Conservation (phyloP, 2,113 vertebrate species). For the Ciconia stormi region DNA sequence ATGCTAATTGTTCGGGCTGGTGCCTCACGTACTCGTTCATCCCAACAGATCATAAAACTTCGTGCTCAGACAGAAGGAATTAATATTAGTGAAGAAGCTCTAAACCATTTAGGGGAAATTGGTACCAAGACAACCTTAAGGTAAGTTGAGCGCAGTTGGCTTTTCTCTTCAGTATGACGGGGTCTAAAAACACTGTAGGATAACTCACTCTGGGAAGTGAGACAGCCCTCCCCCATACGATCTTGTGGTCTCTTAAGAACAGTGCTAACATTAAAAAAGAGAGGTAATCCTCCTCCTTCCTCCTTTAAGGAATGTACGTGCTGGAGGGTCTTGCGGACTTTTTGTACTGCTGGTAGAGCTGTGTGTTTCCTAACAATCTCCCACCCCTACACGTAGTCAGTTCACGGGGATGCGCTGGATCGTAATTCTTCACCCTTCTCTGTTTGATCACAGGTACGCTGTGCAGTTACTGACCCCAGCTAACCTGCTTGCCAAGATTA, state of each 20-base stretch:
- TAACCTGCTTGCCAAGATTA: constrained; percentile 90
- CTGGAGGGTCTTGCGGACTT: neutral
- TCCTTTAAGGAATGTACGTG: neutral
- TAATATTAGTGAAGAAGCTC: constrained; percentile 90
- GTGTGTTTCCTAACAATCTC: neutral
- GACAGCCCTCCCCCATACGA: neutral
- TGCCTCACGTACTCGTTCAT: neutral
- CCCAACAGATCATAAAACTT: constrained; percentile 93
- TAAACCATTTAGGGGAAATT: constrained; percentile 92
- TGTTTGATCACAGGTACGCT: constrained; percentile 81
- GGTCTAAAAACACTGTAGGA: neutral
- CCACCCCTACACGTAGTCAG: neutral
- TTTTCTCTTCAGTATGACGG: neutral
- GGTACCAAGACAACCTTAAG: constrained; percentile 96
- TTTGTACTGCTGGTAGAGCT: neutral
- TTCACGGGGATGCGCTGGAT: neutral
- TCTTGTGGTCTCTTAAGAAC: neutral
- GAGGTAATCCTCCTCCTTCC: neutral
- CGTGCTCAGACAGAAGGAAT: constrained; percentile 95
- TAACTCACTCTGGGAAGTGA: neutral
- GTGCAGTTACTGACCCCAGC: constrained; percentile 95
- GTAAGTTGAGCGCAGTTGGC: constrained; percentile 61
- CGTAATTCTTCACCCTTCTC: neutral
- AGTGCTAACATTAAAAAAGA: neutral
- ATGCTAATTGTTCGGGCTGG: neutral